Evolutionary conservation across 2,113 vertebrate species (phyloP).

Genomic region (Myanophis thanlyinensis): DNA sequence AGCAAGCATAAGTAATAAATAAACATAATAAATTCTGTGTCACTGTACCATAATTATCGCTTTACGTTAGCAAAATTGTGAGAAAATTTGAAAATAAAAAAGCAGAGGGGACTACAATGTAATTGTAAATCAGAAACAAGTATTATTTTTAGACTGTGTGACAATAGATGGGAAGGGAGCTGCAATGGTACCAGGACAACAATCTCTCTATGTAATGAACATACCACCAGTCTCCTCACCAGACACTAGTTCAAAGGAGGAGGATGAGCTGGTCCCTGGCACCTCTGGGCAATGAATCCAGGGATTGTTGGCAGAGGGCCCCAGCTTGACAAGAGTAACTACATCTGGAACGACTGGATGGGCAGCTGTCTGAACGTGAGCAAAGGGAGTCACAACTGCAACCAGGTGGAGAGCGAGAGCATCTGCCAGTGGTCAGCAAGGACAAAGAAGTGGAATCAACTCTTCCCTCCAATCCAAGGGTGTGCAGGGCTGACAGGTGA

Average conservation of each 20-base stretch:
- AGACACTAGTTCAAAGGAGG: neutral
- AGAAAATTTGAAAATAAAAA: neutral
- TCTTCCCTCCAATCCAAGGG: too few relatives aligned
- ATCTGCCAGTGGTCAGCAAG: neutral
- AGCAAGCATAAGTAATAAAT: slow-evolving; percentile 2
- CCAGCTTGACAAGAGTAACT: neutral
- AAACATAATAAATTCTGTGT: neutral
- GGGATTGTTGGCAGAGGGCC: neutral
- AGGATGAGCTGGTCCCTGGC: neutral
- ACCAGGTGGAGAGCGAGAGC: neutral
- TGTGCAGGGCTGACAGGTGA: neutral
- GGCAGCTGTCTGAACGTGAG: too few relatives aligned
- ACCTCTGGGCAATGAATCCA: neutral
- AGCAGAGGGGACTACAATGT: neutral
- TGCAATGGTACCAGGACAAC: neutral
- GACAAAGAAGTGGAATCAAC: too few relatives aligned
- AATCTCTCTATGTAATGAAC: neutral
- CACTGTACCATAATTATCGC: neutral
- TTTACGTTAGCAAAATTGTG: neutral
- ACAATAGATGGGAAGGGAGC: neutral
- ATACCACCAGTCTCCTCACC: neutral
- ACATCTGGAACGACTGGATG: neutral
- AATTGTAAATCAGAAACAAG: neutral
- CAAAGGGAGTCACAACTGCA: neutral
- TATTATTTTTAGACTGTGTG: neutral